Percentiles rank a stretch among this genome's conserved stretches.
These are phyloP conservation scores for Drosophila acutilabella DNA, from an alignment of 2,888 invertebrate species.

Conservation along the genomic window DNA sequence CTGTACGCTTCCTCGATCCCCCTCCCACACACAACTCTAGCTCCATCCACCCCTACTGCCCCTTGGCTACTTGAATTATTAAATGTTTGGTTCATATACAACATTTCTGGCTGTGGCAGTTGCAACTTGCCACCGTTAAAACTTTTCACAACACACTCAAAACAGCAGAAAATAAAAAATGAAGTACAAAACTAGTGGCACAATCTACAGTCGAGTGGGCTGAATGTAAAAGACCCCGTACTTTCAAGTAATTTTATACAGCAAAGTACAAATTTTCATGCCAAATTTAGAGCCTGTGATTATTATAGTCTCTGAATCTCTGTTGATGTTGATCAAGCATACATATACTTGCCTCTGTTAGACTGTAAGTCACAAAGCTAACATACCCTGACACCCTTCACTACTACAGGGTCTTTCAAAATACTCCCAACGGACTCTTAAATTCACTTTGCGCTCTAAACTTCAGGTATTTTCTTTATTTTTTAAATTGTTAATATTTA, in stretches of 20 bases:
- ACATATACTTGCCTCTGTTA: too few species aligned
- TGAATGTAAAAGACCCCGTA: too few species aligned
- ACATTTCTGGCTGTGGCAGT: slow-evolving; percentile 47
- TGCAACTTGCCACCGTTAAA: slow-evolving; percentile 46
- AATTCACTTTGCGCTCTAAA: slow-evolving; percentile 36
- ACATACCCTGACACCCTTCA: too few species aligned
- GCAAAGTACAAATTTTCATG: too few species aligned
- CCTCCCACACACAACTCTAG: background rate
- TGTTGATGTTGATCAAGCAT: too few species aligned
- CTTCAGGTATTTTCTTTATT: background rate
- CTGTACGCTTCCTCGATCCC: slow-evolving; percentile 20
- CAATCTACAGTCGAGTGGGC: too few species aligned
- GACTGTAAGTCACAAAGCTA: too few species aligned
- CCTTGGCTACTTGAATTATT: slow-evolving; percentile 75
- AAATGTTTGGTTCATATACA: slow-evolving; percentile 65
- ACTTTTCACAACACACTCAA: slow-evolving; percentile 36
- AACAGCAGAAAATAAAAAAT: slow-evolving; percentile 7
- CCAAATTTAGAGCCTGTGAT: too few species aligned
- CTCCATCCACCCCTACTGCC: slow-evolving; percentile 14
- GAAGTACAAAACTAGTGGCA: background rate
- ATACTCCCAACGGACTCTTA: slow-evolving; percentile 49
- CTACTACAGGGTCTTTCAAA: too few species aligned
- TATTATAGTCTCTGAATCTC: too few species aligned
- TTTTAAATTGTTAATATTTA: slow-evolving; percentile 41
- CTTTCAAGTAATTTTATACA: too few species aligned